A percentile compares a stretch with the other conserved stretches of the same genome.
phyloP scores from a whole-genome alignment of 35 echinoderm and acorn worm species.

The Ophiothrix spiculata region DNA sequence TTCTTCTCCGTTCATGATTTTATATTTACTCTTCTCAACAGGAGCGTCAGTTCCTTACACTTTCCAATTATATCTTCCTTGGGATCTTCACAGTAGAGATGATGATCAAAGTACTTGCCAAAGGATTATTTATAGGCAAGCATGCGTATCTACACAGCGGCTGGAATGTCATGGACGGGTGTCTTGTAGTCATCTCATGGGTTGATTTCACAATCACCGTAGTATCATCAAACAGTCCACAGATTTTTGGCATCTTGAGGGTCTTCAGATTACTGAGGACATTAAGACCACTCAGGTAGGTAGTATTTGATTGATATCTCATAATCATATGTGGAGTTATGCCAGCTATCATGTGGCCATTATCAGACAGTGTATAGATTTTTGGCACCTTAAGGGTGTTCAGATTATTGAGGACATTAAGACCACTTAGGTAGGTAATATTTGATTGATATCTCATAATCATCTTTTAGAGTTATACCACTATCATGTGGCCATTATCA shows the following conservation, averaged over 20 bases:
- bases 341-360: no score
- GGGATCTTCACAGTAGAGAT: slow-evolving; percentile 91
- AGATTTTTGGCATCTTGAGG: slow-evolving; percentile 89
- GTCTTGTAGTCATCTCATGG: slow-evolving; percentile 79
- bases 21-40: no score
- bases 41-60: slow-evolving; percentile 79
- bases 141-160: slow-evolving; percentile 94
- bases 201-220: slow-evolving; percentile 68
- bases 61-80: slow-evolving; percentile 86
- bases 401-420: no score
- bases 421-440: no score
- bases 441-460: no score
- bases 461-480: no score
- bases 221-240: slow-evolving; percentile 67
- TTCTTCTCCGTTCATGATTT: no score
- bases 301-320: no score
- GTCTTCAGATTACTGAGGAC: slow-evolving; percentile 89
- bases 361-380: no score
- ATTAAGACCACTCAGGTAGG: slow-evolving; percentile 83
- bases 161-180: slow-evolving; percentile 98
- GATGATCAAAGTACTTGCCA: slow-evolving; percentile 80
- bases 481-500: no score
- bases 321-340: no score
- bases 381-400: no score
- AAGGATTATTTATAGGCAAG: slow-evolving; percentile 87